Conservation (phyloP, 2,113 vertebrate species). For the Melanerpes aurifrons region DNA sequence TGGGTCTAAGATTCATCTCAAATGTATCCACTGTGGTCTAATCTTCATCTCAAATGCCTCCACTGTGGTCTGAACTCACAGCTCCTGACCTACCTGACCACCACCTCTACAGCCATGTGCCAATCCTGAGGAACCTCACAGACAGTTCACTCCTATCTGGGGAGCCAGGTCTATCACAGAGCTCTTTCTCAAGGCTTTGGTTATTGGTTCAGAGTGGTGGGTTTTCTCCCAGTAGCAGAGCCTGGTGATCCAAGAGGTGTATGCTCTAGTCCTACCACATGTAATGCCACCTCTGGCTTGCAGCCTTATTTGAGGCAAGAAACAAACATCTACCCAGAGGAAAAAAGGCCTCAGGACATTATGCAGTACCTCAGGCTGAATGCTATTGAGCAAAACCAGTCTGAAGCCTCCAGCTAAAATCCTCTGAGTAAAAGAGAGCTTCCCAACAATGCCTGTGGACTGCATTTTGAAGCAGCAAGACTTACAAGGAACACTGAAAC, state of each 20-base stretch:
- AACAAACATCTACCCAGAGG: not conserved
- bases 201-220: not conserved
- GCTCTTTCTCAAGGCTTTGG: not conserved
- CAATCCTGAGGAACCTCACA: not conserved
- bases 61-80: not conserved
- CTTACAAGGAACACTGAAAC: not conserved
- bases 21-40: not conserved
- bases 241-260: not conserved
- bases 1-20: not conserved
- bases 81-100: not conserved
- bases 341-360: not conserved
- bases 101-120: not conserved
- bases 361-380: not conserved
- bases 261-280: not conserved
- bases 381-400: not conserved
- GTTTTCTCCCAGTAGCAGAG: not conserved
- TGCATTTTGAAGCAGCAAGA: not conserved
- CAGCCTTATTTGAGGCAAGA: not conserved
- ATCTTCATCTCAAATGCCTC: not conserved
- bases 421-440: not conserved
- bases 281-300: not conserved
- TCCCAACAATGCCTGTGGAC: not conserved
- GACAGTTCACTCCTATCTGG: not conserved
- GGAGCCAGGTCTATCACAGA: not conserved
- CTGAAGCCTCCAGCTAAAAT: not conserved